Conservation (phyloP, 1,140 invertebrate genomes). For the Dysdera silvatica region DNA sequence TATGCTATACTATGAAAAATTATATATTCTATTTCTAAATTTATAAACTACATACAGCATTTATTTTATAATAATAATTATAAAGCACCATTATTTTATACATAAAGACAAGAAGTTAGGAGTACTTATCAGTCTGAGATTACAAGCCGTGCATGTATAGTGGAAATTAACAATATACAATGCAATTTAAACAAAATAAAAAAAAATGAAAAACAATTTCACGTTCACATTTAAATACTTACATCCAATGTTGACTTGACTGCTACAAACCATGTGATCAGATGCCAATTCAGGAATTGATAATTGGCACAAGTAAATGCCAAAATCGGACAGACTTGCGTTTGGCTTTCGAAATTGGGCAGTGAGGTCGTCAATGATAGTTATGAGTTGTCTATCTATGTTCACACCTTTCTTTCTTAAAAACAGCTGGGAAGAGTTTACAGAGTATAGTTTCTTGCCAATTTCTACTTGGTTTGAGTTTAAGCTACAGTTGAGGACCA, state of each 20-base stretch:
- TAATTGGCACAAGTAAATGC: conserved; percentile 20
- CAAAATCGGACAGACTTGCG: conserved; percentile 7
- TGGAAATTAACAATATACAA: background rate
- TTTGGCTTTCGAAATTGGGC: conserved; percentile 4
- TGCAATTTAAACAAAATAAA: background rate
- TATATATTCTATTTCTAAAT: too few species aligned
- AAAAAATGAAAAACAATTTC: background rate
- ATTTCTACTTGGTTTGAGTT: background rate
- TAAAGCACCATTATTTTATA: too few species aligned
- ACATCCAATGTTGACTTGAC: conserved; percentile 22
- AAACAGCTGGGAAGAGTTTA: conserved; percentile 19
- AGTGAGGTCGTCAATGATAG: background rate
- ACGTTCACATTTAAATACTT: conserved; percentile 4
- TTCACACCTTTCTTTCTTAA: conserved; percentile 3
- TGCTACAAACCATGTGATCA: conserved; percentile 10
- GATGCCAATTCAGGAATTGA: background rate
- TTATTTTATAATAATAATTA: too few species aligned
- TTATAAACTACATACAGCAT: too few species aligned
- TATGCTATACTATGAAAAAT: too few species aligned
- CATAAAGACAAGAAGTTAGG: too few species aligned
- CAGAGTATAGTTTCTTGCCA: background rate
- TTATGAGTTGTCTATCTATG: background rate
- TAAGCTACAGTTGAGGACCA: conserved; percentile 19
- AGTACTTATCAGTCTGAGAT: too few species aligned
- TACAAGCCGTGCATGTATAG: too few species aligned